phyloP scores from a whole-genome alignment of 1,140 invertebrate species.

The Tetranychus urticae region DNA sequence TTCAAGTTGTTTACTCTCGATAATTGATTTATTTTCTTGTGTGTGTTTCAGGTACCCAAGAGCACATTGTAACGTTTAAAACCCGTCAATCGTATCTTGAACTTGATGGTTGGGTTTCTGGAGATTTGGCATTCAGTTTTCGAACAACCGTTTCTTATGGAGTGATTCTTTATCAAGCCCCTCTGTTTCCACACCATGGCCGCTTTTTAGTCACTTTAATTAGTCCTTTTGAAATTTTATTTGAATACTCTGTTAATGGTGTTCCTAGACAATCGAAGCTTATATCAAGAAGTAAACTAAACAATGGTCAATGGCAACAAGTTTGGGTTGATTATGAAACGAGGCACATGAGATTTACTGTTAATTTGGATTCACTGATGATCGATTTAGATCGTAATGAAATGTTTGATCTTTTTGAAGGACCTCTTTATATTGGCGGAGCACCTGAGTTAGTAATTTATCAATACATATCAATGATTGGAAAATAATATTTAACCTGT shows the following conservation, averaged over 20 bases:
- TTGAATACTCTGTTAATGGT: conserved; percentile 59
- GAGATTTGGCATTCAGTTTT: conserved; percentile 74
- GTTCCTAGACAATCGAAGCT: conserved; percentile 51
- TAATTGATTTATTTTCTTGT: neutral
- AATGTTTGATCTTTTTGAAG: conserved; percentile 70
- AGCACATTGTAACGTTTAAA: conserved; percentile 76
- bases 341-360: conserved; percentile 77
- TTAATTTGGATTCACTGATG: conserved; percentile 67
- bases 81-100: conserved; percentile 72
- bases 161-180: conserved; percentile 66
- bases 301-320: conserved; percentile 80
- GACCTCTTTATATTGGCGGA: conserved; percentile 73
- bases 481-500: neutral
- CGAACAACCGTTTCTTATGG: conserved; percentile 66
- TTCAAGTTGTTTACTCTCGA: neutral
- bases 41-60: conserved; percentile 47
- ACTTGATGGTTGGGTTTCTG: conserved; percentile 68
- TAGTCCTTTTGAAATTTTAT: conserved; percentile 57
- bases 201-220: conserved; percentile 69
- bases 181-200: conserved; percentile 38
- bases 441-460: conserved; percentile 38
- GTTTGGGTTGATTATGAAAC: conserved; percentile 44
- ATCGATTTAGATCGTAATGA: conserved; percentile 55
- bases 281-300: conserved; percentile 49
- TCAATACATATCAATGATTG: neutral